Percentiles rank a stretch among this genome's conserved stretches.
Evolutionary conservation across 2,797 vertebrate species (phyloP).

Genomic region (Cyprinella venusta): DNA sequence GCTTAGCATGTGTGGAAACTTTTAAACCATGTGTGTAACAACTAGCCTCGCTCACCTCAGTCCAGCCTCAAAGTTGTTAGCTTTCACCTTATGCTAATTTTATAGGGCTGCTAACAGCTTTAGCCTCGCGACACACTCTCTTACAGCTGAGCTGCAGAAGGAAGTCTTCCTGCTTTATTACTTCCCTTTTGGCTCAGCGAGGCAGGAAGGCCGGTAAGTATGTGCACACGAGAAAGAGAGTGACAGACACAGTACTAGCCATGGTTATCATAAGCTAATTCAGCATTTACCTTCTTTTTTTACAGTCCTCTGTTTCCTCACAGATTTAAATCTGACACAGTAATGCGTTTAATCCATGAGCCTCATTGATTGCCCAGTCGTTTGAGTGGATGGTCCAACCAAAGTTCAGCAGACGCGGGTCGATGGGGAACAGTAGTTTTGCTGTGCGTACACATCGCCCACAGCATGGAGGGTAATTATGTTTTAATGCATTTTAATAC

Average conservation of each 20-base stretch:
- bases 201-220: conserved; percentile 66
- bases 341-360: conserved; percentile 28
- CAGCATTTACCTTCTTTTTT: conserved; percentile 25
- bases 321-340: conserved; percentile 9
- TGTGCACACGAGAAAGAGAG: conserved; percentile 61
- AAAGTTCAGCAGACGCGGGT: conserved; percentile 38
- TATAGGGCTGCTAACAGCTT: conserved; percentile 14
- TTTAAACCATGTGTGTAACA: neutral
- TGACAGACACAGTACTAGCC: conserved; percentile 51
- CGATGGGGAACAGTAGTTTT: conserved; percentile 48
- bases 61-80: conserved; percentile 4
- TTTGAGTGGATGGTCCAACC: conserved; percentile 16
- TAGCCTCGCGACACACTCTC: conserved; percentile 44
- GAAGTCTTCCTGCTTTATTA: conserved; percentile 82
- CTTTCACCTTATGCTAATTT: conserved; percentile 17
- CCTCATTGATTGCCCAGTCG: conserved; percentile 28
- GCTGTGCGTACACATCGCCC: conserved; percentile 34
- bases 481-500: conserved; percentile 69
- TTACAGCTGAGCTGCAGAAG: conserved; percentile 69
- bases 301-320: too few relatives aligned
- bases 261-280: conserved; percentile 17
- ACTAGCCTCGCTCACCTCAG: neutral
- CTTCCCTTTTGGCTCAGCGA: conserved; percentile 72
- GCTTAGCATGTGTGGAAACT: neutral
- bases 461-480: conserved; percentile 60